A percentile compares a stretch with the other conserved stretches of the same genome.
Evolutionary conservation across 2,113 vertebrate species (phyloP).

Genomic region (Sus scrofa): DNA sequence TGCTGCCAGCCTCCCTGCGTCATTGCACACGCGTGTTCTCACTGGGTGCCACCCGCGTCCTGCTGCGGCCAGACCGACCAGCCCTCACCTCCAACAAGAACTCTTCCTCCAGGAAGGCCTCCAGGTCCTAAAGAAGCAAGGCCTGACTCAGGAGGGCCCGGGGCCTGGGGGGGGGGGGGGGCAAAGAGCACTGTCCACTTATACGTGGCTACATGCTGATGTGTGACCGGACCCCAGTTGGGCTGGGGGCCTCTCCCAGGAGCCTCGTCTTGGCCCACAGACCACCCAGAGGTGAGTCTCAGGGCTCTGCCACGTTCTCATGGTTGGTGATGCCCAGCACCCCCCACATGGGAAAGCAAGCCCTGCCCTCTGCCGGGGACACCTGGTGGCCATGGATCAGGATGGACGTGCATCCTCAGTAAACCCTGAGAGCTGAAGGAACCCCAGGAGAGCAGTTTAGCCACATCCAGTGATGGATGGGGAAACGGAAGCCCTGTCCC

Average conservation of each 20-base stretch:
- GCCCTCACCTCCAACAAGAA: not conserved
- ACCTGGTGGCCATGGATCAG: fast-evolving
- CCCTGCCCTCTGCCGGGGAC: too few species aligned
- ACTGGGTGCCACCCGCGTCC: not conserved
- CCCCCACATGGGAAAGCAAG: fast-evolving
- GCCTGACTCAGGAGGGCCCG: not conserved
- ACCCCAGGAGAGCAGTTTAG: not conserved
- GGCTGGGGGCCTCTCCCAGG: not conserved
- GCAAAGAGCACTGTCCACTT: not conserved
- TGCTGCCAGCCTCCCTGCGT: not conserved
- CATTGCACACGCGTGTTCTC: not conserved
- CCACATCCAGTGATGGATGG: fast-evolving
- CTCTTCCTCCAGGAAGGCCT: not conserved
- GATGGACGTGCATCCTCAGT: fast-evolving
- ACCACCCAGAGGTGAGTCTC: fast-evolving
- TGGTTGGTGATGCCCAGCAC: fast-evolving
- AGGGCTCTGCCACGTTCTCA: not conserved
- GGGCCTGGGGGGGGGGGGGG: fast-evolving
- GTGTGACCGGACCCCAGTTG: fast-evolving
- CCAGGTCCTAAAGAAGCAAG: not conserved
- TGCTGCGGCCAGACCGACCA: not conserved
- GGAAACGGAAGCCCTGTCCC: too few species aligned
- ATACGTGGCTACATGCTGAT: fast-evolving
- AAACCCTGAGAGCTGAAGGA: not conserved
- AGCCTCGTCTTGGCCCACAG: fast-evolving